Conservation (phyloP, 2,113 vertebrate genomes). For the Hippocampus abdominalis region DNA sequence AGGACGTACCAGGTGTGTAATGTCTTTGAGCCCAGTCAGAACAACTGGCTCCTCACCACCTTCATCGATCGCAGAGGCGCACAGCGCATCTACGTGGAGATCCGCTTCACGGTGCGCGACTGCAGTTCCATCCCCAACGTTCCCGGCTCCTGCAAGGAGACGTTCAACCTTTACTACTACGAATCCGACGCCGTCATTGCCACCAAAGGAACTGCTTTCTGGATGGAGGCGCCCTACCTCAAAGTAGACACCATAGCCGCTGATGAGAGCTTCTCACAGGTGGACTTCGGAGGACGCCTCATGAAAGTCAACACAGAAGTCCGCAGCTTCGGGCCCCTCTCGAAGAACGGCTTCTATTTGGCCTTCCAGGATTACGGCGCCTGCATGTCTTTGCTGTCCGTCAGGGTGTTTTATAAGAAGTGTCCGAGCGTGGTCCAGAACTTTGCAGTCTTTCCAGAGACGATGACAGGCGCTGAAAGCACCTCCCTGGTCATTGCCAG, state of each 20-base stretch:
- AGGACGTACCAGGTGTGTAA: constrained; percentile 99
- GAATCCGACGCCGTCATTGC: constrained; percentile 93
- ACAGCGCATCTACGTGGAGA: constrained; percentile 95
- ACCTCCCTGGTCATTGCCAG: constrained; percentile 94
- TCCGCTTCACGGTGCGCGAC: constrained; percentile 96
- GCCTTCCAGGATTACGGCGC: constrained; percentile 98
- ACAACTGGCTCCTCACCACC: constrained; percentile 98
- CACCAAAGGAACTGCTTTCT: constrained; percentile 93
- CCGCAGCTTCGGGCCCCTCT: constrained; percentile 93
- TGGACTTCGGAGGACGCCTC: constrained; percentile 94
- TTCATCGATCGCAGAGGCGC: constrained; percentile 90
- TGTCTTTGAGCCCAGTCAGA: constrained; percentile 95
- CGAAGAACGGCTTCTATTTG: constrained; percentile 93
- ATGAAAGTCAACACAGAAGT: constrained; percentile 99
- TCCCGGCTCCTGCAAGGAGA: constrained; percentile 97
- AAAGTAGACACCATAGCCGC: constrained; percentile 99
- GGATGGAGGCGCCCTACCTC: constrained; percentile 97
- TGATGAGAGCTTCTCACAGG: constrained; percentile 98
- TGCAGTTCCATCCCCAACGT: constrained; percentile 98
- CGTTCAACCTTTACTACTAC: constrained; percentile 98
- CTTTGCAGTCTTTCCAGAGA: constrained; percentile 95
- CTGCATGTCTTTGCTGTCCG: constrained; percentile 96
- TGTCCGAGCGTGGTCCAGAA: constrained; percentile 97
- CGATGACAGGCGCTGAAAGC: constrained; percentile 96
- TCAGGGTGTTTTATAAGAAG: constrained; percentile 97